These are phyloP conservation scores for Pitta sordida DNA, from an alignment of 2,113 vertebrate genomes.

Conservation along the genomic window DNA sequence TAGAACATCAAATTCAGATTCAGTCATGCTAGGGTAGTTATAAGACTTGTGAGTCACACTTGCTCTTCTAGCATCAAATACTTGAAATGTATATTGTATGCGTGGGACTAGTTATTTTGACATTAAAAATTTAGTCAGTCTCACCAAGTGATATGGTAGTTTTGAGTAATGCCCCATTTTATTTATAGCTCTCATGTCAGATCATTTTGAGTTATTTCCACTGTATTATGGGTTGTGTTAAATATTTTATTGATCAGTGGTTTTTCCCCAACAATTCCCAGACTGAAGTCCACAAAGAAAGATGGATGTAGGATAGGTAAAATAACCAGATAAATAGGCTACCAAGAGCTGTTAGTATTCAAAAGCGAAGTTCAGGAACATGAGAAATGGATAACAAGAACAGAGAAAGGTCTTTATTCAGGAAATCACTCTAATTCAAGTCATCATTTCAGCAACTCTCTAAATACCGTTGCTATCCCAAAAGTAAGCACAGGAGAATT, in stretches of 20 bases:
- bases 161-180: not conserved
- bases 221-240: not conserved
- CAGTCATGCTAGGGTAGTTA: not conserved
- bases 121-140: not conserved
- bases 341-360: not conserved
- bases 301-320: not conserved
- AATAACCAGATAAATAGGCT: not conserved
- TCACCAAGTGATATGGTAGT: not conserved
- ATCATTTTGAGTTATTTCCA: conserved; percentile 35
- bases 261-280: not conserved
- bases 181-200: conserved; percentile 40
- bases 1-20: not conserved
- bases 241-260: not conserved
- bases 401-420: not conserved
- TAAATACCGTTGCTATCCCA: not conserved
- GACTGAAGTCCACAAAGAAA: conserved; percentile 6
- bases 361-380: not conserved
- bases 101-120: not conserved
- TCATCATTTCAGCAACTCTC: not conserved
- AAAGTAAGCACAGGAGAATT: not conserved
- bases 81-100: not conserved
- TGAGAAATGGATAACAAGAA: not conserved
- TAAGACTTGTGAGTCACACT: not conserved
- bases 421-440: not conserved
- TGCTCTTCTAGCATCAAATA: not conserved